These are phyloP conservation scores for Reticulitermes speratus DNA, from an alignment of 1,140 invertebrate species.

Conservation along the genomic window DNA sequence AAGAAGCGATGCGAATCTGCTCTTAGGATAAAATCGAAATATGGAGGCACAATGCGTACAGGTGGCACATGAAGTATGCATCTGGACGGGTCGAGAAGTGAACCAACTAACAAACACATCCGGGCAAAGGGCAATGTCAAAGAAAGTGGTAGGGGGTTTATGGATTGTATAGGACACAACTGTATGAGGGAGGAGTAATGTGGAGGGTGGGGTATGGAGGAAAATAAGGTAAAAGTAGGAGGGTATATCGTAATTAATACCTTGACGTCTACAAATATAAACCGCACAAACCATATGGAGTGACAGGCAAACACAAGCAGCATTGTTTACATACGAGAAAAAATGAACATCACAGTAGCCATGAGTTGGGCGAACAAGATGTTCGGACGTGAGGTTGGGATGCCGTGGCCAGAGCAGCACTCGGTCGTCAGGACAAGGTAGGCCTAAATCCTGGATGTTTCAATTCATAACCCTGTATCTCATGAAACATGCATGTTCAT, in stretches of 20 bases:
- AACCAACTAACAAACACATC: neutral
- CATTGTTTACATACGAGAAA: slow-evolving; percentile 1
- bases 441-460: no score
- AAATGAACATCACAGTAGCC: neutral
- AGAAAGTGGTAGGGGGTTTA: neutral
- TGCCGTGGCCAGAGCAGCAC: neutral
- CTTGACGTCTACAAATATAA: slow-evolving; percentile 15
- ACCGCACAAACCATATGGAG: neutral
- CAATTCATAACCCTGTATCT: no score
- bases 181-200: slow-evolving; percentile 8
- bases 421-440: neutral
- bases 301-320: neutral
- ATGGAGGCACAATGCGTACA: neutral
- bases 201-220: neutral
- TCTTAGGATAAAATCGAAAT: neutral
- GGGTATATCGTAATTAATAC: slow-evolving; percentile 7
- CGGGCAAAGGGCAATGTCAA: neutral
- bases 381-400: neutral
- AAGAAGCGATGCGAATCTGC: neutral
- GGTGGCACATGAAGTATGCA: neutral
- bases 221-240: neutral
- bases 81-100: neutral
- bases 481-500: no score
- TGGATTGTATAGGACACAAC: neutral
- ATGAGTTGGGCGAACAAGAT: neutral